These are phyloP conservation scores for Melanogrammus aeglefinus DNA, from an alignment of 2,797 vertebrate species.

Conservation along the genomic window DNA sequence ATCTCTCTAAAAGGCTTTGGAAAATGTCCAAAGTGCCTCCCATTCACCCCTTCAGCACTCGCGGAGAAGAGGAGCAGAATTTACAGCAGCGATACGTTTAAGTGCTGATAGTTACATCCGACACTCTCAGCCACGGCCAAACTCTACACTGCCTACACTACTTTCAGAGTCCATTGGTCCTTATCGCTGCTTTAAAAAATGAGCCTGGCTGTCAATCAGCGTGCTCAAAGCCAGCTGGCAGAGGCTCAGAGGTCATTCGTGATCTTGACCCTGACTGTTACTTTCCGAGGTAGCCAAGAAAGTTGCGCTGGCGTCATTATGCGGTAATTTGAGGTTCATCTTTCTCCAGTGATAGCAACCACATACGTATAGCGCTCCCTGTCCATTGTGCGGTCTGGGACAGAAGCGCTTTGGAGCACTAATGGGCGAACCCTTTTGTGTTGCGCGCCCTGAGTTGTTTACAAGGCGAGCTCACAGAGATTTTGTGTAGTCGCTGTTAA, in stretches of 20 bases:
- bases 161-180: not conserved
- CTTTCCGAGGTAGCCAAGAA: not conserved
- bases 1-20: conserved; percentile 29
- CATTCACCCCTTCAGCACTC: conserved; percentile 17
- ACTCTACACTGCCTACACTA: conserved; percentile 12
- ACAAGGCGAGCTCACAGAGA: not conserved
- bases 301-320: not conserved
- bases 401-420: not conserved
- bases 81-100: conserved; percentile 1
- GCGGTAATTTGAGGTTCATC: not conserved
- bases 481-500: no score
- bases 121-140: conserved; percentile 21
- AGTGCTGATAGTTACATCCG: conserved; percentile 25
- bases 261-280: not conserved
- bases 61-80: conserved; percentile 21
- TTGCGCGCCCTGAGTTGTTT: not conserved
- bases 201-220: not conserved
- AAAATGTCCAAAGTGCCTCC: conserved; percentile 31
- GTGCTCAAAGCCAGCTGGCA: not conserved
- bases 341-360: not conserved
- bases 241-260: not conserved
- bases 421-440: not conserved
- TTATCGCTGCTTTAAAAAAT: not conserved
- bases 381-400: no score
- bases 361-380: no score